Evolutionary conservation across 2,888 invertebrate species (phyloP), one percentile per base, ranked within the genome.

Genomic region (Mylabris sibirica): DNA sequence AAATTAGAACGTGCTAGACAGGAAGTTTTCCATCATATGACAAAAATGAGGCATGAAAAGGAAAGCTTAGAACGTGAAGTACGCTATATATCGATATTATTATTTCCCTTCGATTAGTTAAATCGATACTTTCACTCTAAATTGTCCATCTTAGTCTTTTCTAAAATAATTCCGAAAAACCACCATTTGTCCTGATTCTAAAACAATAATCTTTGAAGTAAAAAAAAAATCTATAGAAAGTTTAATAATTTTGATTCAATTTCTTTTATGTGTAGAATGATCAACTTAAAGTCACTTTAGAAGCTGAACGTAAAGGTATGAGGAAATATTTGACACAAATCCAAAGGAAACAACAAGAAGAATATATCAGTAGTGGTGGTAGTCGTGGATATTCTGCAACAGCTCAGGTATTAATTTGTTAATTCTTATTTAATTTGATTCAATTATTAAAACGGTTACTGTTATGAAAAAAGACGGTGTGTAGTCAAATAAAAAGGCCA

Each of bases 11-110:
- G 86, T 71, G 89, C 89, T 9, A 83, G 89, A 60, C 87, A 88
- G 79, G 89, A 89, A 80, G 87, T 88, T 57, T 86, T 89, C 72
- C 86, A 87, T 67, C 89, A 89, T 79, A 87, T 88, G 77, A 88
- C 88, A 14, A 86, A 86, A 74, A 88, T 89, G 72, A 87, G 87
- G 62, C 85, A 86, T 41, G 89, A 89, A 80, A 87, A 88, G 71
- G 88, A 89, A 75, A 84, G 84, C 64, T 82, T 88, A 65, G 89
- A 89, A 80, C 81, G 85, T 81, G 89, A 89, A 85, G 89, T 89
- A 80, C 78, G 81, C 72, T 61, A n/a, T 60, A 30, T 34, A 41
- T n/a, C 3, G 6, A 4, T 41, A 41, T 38, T 22, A 3, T 34
- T 61, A 59, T 57, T n/a, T 64, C 64, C 60, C 44, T 34, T 57